These are phyloP conservation scores for Mareca penelope DNA, from an alignment of 2,797 vertebrate species.

Conservation along the genomic window DNA sequence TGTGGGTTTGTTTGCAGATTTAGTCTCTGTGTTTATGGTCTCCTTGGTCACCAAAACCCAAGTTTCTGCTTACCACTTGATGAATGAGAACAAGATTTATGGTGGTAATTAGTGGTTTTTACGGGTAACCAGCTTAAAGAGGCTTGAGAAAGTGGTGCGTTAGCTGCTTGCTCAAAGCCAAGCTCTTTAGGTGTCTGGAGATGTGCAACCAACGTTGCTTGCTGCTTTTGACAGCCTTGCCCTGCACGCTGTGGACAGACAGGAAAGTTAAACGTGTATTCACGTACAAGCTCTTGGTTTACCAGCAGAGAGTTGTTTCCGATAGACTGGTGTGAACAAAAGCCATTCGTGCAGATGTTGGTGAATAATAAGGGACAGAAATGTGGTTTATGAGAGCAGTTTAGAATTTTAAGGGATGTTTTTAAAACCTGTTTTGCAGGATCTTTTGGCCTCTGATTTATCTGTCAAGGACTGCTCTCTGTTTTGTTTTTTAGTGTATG, in stretches of 20 bases:
- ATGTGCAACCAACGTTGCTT: not conserved
- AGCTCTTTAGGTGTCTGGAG: not conserved
- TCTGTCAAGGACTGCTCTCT: not conserved
- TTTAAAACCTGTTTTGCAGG: not conserved
- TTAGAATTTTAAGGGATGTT: not conserved
- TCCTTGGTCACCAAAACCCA: not conserved
- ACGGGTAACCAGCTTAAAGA: not conserved
- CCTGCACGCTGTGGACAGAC: fast-evolving
- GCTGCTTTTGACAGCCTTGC: not conserved
- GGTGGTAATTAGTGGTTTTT: slow-evolving; percentile 39
- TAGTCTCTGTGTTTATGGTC: not conserved
- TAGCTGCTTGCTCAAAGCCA: not conserved
- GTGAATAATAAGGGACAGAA: not conserved
- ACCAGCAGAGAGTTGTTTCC: not conserved
- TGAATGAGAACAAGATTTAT: slow-evolving; percentile 33
- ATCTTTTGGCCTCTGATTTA: not conserved
- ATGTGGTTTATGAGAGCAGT: not conserved
- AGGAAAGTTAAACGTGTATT: not conserved
- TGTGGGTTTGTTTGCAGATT: slow-evolving; percentile 26
- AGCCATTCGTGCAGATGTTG: not conserved
- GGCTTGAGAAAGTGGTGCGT: not conserved
- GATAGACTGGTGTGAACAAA: not conserved
- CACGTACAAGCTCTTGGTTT: not conserved
- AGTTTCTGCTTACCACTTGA: slow-evolving; percentile 4
- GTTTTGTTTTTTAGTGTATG: not conserved